Evolutionary conservation across 2,113 vertebrate genomes (phyloP).

Genomic region (Ranitomeya imitator): DNA sequence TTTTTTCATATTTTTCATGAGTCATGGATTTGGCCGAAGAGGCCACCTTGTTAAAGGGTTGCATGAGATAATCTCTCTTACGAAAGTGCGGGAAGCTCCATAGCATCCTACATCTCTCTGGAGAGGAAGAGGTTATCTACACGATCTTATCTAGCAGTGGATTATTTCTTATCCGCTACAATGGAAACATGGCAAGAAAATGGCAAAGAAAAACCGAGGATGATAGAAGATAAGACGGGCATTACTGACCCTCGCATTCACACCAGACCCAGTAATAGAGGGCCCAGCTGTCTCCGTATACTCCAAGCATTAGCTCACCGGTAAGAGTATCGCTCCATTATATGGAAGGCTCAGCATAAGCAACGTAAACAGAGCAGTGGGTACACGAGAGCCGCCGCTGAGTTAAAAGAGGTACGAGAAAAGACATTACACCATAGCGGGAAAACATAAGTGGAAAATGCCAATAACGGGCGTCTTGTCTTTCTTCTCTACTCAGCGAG

Average conservation of each 20-base stretch:
- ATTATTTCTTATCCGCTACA: background rate
- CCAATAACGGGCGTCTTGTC: background rate
- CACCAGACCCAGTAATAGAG: slow-evolving; percentile 14
- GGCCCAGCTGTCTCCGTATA: background rate
- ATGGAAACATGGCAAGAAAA: slow-evolving; percentile 28
- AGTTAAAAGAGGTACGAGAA: slow-evolving; percentile 41
- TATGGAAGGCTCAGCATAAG: slow-evolving; percentile 33
- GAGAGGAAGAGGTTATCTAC: slow-evolving; percentile 34
- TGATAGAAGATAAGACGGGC: slow-evolving; percentile 32
- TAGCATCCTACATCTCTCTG: background rate
- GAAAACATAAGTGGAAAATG: background rate
- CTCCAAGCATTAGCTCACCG: background rate
- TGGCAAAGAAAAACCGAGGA: slow-evolving; percentile 12
- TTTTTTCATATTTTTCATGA: no score
- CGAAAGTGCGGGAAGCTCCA: background rate
- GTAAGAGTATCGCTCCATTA: background rate
- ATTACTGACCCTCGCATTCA: background rate
- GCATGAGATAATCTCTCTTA: background rate
- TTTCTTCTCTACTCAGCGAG: slow-evolving; percentile 25
- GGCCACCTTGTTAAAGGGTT: no score
- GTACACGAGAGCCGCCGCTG: slow-evolving; percentile 34
- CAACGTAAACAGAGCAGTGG: slow-evolving; percentile 48
- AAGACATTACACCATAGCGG: slow-evolving; percentile 18
- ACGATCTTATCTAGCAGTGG: slow-evolving; percentile 1
- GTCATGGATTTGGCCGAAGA: no score